Percentiles rank a stretch among this genome's conserved stretches.
These are phyloP conservation scores for Lucilia sericata DNA, from an alignment of 1,140 invertebrate species.

Conservation along the genomic window DNA sequence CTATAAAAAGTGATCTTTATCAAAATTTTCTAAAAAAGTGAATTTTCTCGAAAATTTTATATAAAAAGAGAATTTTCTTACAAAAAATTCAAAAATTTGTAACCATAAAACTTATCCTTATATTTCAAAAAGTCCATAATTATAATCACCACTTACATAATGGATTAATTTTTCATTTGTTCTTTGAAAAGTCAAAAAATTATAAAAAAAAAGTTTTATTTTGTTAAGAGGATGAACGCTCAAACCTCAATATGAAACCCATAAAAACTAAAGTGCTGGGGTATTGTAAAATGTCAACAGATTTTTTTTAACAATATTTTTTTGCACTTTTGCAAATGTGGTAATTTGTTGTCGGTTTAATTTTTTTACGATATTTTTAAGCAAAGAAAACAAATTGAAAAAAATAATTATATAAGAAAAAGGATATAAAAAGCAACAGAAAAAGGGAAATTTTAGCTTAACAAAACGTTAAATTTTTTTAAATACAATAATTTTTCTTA, in stretches of 20 bases:
- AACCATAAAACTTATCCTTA: too few relatives aligned
- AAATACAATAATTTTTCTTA: background rate
- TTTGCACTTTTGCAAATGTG: background rate
- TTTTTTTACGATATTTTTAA: constrained; percentile 25
- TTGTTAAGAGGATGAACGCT: background rate
- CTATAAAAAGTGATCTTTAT: too few relatives aligned
- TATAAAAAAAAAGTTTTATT: background rate
- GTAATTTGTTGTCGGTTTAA: constrained; percentile 38
- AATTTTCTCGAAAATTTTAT: too few relatives aligned
- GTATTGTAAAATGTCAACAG: constrained; percentile 37
- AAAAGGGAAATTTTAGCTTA: background rate
- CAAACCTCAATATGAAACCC: background rate
- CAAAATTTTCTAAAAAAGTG: too few relatives aligned
- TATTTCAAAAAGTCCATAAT: too few relatives aligned
- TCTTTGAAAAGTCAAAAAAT: background rate
- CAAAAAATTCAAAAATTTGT: too few relatives aligned
- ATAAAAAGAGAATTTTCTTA: too few relatives aligned
- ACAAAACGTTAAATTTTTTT: background rate
- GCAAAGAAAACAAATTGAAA: background rate
- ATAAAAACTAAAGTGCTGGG: too few relatives aligned
- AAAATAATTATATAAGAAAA: background rate
- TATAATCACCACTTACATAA: constrained; percentile 37
- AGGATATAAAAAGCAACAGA: background rate
- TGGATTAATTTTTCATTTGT: constrained; percentile 28
- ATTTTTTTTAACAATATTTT: constrained; percentile 7